Base-by-base conservation (phyloP, 2,113 vertebrate genomes). In the Paradisaea rubra region DNA sequence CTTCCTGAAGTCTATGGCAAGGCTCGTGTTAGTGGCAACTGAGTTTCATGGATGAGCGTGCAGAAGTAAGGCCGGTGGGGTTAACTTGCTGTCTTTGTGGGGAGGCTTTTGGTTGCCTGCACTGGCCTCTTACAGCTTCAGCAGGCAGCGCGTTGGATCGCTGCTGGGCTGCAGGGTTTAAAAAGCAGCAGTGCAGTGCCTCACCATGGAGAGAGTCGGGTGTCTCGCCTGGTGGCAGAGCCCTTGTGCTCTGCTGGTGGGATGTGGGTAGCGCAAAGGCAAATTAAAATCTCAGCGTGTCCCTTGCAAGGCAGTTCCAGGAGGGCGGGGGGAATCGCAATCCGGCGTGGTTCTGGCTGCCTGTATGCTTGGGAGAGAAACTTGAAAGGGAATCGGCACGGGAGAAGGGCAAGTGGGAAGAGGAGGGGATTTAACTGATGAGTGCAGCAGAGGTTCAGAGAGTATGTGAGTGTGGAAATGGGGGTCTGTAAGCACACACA, bases 151-250 rank as follows among this genome's bases (percentile, higher is more conserved):
- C 9, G 27, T 13, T n/a, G 68, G 41, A 9, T 78, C 8, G 19
- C 41, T 59, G 72, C 33, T 28, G 27, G 42, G 66, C 61, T 76
- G 89, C 50, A 7, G 23, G 79, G 25, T 33, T 56, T 30, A 4
- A 31, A 60, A 45, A 74, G 74, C 16, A 47, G 73, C 68, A 17
- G 42, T 0, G 19, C 44, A 22, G 61, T 91, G 86, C 71, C 56
- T 96, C 88, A 23, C 41, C 54, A 31, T 56, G 82, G 76, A 69
- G 68, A 39, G 71, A 77, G 24, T 0, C 0, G 4, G 16, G 4
- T 6, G 33, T 23, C 45, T 69, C 4, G 0, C 31, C 39, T 41
- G 21, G 0, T 0, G 6, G 13, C 4, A 4, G 37, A 4, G 13
- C 27, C 35, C n/a, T 13, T 5, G 13, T 5, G 35, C 35, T 4